Percentiles rank a stretch among this genome's conserved stretches.
Conservation (phyloP, 2,113 vertebrate species). For the Chloebia gouldiae region DNA sequence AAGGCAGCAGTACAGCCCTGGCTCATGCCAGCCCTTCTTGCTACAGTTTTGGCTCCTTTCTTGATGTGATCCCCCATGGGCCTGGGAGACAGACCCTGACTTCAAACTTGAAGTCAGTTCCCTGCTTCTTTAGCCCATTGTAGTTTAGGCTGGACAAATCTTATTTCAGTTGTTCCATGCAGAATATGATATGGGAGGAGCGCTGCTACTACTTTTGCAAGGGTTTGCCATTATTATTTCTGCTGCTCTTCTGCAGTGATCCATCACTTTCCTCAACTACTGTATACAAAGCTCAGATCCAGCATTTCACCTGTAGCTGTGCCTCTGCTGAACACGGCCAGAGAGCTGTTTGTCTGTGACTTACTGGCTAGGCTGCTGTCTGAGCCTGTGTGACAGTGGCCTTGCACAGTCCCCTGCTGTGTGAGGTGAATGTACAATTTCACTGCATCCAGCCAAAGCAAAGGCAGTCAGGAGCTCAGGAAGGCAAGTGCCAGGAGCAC, state of each 20-base stretch:
- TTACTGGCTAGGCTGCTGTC: accelerated
- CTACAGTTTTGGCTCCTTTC: neutral
- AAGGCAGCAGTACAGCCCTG: neutral
- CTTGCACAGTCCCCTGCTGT: neutral
- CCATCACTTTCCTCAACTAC: neutral
- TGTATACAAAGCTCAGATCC: neutral
- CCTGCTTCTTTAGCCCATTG: neutral
- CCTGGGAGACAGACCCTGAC: neutral
- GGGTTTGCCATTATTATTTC: neutral
- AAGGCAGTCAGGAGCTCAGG: accelerated
- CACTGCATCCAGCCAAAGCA: neutral
- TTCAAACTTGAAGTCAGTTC: neutral
- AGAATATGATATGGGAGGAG: neutral
- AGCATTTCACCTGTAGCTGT: neutral
- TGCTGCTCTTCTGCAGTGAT: neutral
- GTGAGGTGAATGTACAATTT: accelerated
- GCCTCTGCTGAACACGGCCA: neutral
- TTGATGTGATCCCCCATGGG: accelerated
- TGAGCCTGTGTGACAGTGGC: neutral
- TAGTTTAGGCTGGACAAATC: neutral
- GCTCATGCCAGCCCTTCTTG: neutral
- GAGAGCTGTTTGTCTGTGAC: neutral
- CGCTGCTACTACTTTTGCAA: neutral
- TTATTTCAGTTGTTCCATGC: neutral
- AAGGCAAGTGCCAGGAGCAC: neutral